Conservation (phyloP, 2,888 invertebrate species). For the Macrophya annulata region DNA sequence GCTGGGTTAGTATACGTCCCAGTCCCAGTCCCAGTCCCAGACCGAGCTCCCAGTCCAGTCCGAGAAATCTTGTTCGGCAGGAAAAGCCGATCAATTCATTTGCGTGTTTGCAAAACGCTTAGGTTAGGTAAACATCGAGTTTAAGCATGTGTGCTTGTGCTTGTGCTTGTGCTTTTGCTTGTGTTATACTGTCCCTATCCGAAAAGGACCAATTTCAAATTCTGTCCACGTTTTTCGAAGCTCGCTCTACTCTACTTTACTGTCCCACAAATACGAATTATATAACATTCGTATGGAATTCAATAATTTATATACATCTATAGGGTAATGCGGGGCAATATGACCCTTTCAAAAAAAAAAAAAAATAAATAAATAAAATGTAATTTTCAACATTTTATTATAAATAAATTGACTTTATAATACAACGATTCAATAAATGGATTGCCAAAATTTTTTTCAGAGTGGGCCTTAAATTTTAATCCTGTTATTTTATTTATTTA, state of each 20-base stretch:
- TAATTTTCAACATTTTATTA: too few relatives aligned
- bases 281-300: constrained; percentile 1
- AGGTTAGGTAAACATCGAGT: constrained; percentile 23
- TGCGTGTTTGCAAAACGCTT: constrained; percentile 36
- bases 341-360: background rate
- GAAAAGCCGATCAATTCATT: constrained; percentile 44
- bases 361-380: too few relatives aligned
- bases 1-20: background rate
- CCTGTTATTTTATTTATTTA: too few relatives aligned
- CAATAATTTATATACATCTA: background rate
- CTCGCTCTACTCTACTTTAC: background rate
- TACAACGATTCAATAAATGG: too few relatives aligned
- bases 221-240: constrained; percentile 20
- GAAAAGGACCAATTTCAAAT: constrained; percentile 21
- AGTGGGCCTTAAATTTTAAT: too few relatives aligned
- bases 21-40: background rate
- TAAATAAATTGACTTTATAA: too few relatives aligned
- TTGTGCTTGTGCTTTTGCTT: background rate
- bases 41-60: too few relatives aligned
- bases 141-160: background rate
- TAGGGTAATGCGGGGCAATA: too few relatives aligned
- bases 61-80: constrained; percentile 43
- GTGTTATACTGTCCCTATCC: background rate
- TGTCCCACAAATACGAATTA: constrained; percentile 15
- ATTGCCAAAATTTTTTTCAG: too few relatives aligned